These are phyloP conservation scores for Trichonephila clavipes DNA, from an alignment of 1,140 invertebrate genomes.

Conservation along the genomic window DNA sequence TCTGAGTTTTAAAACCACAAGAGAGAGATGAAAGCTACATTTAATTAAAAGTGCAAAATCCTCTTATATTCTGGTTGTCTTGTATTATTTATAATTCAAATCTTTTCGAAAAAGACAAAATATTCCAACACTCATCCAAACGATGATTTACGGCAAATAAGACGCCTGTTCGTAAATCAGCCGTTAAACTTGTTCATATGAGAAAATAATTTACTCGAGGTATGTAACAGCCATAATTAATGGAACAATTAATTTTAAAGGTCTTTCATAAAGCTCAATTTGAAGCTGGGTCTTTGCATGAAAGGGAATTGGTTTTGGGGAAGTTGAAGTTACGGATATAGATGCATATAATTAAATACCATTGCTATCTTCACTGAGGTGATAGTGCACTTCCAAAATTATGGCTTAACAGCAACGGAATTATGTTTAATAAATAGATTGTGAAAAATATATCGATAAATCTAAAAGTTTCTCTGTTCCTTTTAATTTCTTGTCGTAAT, in stretches of 20 bases:
- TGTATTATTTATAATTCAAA: neutral
- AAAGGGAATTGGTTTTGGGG: neutral
- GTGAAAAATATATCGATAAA: constrained; percentile 78
- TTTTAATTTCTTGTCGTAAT: no score
- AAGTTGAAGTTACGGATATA: neutral
- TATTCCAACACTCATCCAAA: neutral
- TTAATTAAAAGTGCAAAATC: neutral
- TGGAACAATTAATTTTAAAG: constrained; percentile 35
- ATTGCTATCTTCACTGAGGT: neutral
- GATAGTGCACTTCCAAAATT: neutral
- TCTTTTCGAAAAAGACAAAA: neutral
- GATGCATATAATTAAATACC: neutral
- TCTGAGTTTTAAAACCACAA: no score
- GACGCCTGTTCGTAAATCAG: neutral
- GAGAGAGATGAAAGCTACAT: neutral
- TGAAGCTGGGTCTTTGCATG: neutral
- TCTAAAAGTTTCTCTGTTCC: no score
- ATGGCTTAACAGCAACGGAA: neutral
- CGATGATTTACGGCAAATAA: neutral
- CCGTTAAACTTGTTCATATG: neutral
- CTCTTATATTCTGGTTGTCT: neutral
- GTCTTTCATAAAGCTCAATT: neutral
- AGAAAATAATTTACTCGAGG: neutral
- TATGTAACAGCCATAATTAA: constrained; percentile 11
- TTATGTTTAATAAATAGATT: neutral